These are phyloP conservation scores for Sebastes iracundus DNA, from an alignment of 2,797 vertebrate species.

Conservation along the genomic window DNA sequence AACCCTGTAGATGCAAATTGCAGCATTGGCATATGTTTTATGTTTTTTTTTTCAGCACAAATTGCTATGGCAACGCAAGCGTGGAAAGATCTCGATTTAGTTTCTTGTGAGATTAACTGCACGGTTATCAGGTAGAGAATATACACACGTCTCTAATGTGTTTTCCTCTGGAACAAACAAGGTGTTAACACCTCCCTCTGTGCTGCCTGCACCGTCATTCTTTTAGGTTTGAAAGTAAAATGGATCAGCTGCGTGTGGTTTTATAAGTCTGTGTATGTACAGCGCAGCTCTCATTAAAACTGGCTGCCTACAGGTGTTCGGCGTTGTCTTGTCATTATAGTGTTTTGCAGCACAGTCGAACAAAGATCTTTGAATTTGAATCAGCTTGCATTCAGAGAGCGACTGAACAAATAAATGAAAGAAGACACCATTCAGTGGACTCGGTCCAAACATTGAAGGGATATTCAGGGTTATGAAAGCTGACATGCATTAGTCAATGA, in stretches of 20 bases:
- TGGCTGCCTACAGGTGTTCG: slow-evolving; percentile 17
- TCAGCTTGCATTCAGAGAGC: not conserved
- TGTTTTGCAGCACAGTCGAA: slow-evolving; percentile 3
- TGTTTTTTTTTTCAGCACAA: slow-evolving; percentile 16
- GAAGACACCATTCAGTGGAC: not conserved
- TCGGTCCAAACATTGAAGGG: not conserved
- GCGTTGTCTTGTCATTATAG: not conserved
- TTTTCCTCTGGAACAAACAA: not conserved
- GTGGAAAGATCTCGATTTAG: slow-evolving; percentile 58
- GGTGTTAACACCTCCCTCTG: not conserved
- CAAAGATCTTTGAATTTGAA: slow-evolving; percentile 19
- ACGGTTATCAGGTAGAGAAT: slow-evolving; percentile 19
- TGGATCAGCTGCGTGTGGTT: not conserved
- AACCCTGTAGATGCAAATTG: slow-evolving; percentile 53
- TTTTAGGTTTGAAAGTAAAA: not conserved
- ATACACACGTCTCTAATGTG: slow-evolving; percentile 4
- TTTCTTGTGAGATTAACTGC: slow-evolving; percentile 38
- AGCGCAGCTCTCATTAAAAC: not conserved
- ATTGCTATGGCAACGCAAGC: slow-evolving; percentile 78
- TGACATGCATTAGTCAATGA: not conserved
- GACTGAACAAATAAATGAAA: slow-evolving; percentile 3
- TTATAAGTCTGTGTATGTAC: not conserved
- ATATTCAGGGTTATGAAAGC: slow-evolving; percentile 2
- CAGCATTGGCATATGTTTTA: slow-evolving; percentile 57
- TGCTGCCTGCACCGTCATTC: not conserved